Evolutionary conservation across 1,140 invertebrate genomes (phyloP).

Genomic region (Drosophila santomea): DNA sequence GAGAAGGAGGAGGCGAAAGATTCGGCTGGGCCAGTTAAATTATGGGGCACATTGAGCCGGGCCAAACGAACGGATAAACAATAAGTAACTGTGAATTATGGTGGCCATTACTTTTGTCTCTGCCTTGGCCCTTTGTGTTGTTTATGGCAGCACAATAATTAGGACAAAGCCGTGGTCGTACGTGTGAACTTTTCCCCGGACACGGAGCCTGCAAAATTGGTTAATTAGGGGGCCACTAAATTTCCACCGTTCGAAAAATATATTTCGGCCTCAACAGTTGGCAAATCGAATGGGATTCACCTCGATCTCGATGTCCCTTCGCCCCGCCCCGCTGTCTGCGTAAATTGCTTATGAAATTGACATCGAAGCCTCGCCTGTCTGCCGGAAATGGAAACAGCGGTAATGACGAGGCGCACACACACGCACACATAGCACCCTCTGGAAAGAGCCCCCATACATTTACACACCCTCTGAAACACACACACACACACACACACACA

Average conservation of each 20-base stretch:
- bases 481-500: neutral
- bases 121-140: conserved; percentile 46
- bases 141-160: conserved; percentile 81
- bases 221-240: conserved; percentile 66
- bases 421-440: conserved; percentile 7
- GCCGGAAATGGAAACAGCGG: conserved; percentile 81
- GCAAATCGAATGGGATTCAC: conserved; percentile 65
- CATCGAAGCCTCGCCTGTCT: conserved; percentile 68
- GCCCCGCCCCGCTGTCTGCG: conserved; percentile 29
- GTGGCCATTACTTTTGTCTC: conserved; percentile 76
- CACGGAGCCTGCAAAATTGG: conserved; percentile 52
- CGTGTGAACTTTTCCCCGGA: conserved; percentile 47
- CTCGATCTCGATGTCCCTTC: conserved; percentile 1
- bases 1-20: conserved; percentile 9
- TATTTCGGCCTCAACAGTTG: conserved; percentile 62
- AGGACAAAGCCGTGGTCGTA: conserved; percentile 44
- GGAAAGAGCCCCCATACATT: neutral
- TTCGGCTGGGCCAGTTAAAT: conserved; percentile 52
- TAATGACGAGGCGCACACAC: conserved; percentile 67
- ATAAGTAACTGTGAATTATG: conserved; percentile 84
- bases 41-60: conserved; percentile 75
- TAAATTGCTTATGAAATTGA: conserved; percentile 82
- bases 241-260: conserved; percentile 23
- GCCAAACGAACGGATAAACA: conserved; percentile 79
- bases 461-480: conserved; percentile 20